Evolutionary conservation across 2,888 invertebrate genomes (phyloP).

Genomic region (Cyrtodaria siliqua): DNA sequence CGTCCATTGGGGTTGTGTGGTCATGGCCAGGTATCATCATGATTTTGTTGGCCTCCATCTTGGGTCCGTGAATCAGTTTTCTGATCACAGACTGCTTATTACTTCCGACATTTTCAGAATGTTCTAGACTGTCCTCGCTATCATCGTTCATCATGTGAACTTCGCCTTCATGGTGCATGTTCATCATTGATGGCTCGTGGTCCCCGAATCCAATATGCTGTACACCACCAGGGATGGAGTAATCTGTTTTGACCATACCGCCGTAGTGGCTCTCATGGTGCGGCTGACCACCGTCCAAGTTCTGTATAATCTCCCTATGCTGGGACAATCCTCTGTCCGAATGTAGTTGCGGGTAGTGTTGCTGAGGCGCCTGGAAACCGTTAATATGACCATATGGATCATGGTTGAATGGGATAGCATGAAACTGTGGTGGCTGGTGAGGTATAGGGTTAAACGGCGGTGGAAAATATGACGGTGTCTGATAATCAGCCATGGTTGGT

Average conservation of each 20-base stretch:
- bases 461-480: conserved; percentile 66
- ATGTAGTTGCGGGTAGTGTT: conserved; percentile 42
- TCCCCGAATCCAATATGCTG: conserved; percentile 31
- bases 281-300: conserved; percentile 13
- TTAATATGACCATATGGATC: conserved; percentile 41
- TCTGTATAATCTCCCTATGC: conserved; percentile 34
- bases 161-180: conserved; percentile 25
- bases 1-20: conserved; percentile 91
- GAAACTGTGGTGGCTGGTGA: conserved; percentile 60
- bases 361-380: conserved; percentile 25
- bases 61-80: conserved; percentile 43
- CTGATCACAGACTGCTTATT: conserved; percentile 47
- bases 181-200: conserved; percentile 11
- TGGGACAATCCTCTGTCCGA: conserved; percentile 31
- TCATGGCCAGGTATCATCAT: conserved; percentile 79
- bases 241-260: conserved; percentile 19
- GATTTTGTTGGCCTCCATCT: conserved; percentile 76
- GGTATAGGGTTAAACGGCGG: conserved; percentile 63
- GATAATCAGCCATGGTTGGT: conserved; percentile 53
- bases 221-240: conserved; percentile 22
- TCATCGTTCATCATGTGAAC: conserved; percentile 40
- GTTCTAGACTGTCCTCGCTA: conserved; percentile 29
- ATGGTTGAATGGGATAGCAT: conserved; percentile 42
- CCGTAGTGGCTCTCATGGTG: conserved; percentile 22
- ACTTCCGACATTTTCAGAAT: conserved; percentile 33